phyloP scores from a whole-genome alignment of 2,113 vertebrate genomes.

The Limnothrissa miodon region DNA sequence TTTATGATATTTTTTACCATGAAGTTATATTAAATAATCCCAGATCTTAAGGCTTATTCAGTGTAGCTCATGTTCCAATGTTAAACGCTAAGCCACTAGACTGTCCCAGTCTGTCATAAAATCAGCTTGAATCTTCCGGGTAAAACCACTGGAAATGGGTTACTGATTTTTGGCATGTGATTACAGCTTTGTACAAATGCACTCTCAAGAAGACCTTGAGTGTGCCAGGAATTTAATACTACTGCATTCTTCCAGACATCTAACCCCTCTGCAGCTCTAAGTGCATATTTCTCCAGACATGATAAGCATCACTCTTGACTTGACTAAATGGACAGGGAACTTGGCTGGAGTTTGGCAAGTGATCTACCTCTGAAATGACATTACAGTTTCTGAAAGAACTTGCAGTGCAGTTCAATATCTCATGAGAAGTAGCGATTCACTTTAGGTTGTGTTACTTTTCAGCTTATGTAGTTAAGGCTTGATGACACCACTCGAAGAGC shows the following conservation, averaged over 20 bases:
- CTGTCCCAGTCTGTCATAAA: neutral
- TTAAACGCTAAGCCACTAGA: neutral
- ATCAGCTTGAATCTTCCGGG: neutral
- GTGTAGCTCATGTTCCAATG: neutral
- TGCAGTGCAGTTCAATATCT: neutral
- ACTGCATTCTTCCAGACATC: conserved; percentile 35
- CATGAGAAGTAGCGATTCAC: neutral
- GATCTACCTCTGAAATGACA: conserved; percentile 48
- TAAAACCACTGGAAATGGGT: neutral
- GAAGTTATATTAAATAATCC: neutral
- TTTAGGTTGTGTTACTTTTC: neutral
- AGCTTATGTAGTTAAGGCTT: neutral
- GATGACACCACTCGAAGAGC: neutral
- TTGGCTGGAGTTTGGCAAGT: conserved; percentile 35
- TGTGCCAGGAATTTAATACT: conserved; percentile 47
- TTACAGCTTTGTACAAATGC: conserved; percentile 48
- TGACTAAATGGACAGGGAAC: conserved; percentile 43
- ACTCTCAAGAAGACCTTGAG: conserved; percentile 27
- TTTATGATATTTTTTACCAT: neutral
- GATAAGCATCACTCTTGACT: conserved; percentile 54
- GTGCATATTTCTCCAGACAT: conserved; percentile 48
- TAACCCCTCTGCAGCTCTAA: conserved; percentile 44
- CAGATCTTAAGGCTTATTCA: neutral
- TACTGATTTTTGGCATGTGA: neutral
- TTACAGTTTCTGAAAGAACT: conserved; percentile 38